phyloP scores from a whole-genome alignment of 2,113 vertebrate genomes.

The Pycnonotus jocosus region DNA sequence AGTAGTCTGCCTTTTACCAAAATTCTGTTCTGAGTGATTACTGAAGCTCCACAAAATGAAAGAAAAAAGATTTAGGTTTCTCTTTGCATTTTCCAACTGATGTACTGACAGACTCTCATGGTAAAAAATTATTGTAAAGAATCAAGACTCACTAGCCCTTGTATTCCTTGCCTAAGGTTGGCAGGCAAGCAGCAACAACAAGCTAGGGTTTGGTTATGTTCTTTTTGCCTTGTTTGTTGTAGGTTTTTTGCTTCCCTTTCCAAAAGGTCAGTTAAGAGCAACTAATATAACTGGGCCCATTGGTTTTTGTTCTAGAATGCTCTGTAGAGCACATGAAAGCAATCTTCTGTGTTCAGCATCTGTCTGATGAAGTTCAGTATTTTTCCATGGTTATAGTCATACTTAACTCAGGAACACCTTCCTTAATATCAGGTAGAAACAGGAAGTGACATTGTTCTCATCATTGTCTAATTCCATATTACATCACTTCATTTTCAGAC shows the following conservation, averaged over 20 bases:
- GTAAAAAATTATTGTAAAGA: conserved; percentile 2
- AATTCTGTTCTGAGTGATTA: not conserved
- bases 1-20: not conserved
- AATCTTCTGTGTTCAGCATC: conserved; percentile 37
- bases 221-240: conserved; percentile 41
- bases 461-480: not conserved
- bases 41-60: not conserved
- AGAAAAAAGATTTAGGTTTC: not conserved
- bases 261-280: conserved; percentile 35
- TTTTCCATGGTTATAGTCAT: not conserved
- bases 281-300: conserved; percentile 25
- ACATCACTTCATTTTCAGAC: not conserved
- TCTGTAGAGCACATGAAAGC: conserved; percentile 23
- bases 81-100: not conserved
- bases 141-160: not conserved
- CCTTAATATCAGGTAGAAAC: conserved; percentile 7
- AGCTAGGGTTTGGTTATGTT: not conserved
- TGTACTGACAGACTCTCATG: not conserved
- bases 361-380: conserved; percentile 37
- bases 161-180: not conserved
- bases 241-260: not conserved
- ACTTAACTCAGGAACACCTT: conserved; percentile 40
- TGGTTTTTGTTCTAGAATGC: conserved; percentile 31
- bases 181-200: not conserved
- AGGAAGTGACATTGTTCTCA: conserved; percentile 17